Evolutionary conservation across 2,113 vertebrate genomes (phyloP).

Genomic region (Polypterus senegalus): DNA sequence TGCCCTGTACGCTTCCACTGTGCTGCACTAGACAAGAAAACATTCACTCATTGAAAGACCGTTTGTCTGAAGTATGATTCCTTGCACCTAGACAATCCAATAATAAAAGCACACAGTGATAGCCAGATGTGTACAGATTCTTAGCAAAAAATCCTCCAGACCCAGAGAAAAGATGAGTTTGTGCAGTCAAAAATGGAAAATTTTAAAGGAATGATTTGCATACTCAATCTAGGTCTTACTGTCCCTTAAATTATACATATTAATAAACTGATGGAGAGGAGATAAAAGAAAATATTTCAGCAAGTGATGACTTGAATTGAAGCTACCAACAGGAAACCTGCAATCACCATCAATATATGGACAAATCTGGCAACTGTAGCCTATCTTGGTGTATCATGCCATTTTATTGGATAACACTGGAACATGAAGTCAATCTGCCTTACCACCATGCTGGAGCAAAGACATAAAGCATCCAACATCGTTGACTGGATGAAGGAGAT

Average conservation of each 20-base stretch:
- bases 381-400: slow-evolving; percentile 18
- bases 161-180: too few relatives aligned
- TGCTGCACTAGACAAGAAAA: too few relatives aligned
- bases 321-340: not conserved
- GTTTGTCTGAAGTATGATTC: too few relatives aligned
- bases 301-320: too few relatives aligned
- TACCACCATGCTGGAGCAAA: slow-evolving; percentile 17
- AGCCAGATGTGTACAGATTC: too few relatives aligned
- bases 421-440: slow-evolving; percentile 18
- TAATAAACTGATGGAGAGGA: not conserved
- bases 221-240: slow-evolving; percentile 12
- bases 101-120: too few relatives aligned
- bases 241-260: not conserved
- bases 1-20: too few relatives aligned
- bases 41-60: too few relatives aligned
- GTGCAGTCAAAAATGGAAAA: not conserved
- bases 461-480: slow-evolving; percentile 21
- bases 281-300: too few relatives aligned
- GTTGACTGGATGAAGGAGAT: slow-evolving; percentile 16
- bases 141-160: too few relatives aligned
- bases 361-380: slow-evolving; percentile 15
- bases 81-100: too few relatives aligned
- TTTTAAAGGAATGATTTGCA: slow-evolving; percentile 4
- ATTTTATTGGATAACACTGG: slow-evolving; percentile 19
- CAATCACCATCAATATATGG: slow-evolving; percentile 7